Evolutionary conservation across 2,888 invertebrate genomes (phyloP).

Genomic region (Ormyrus thymus): DNA sequence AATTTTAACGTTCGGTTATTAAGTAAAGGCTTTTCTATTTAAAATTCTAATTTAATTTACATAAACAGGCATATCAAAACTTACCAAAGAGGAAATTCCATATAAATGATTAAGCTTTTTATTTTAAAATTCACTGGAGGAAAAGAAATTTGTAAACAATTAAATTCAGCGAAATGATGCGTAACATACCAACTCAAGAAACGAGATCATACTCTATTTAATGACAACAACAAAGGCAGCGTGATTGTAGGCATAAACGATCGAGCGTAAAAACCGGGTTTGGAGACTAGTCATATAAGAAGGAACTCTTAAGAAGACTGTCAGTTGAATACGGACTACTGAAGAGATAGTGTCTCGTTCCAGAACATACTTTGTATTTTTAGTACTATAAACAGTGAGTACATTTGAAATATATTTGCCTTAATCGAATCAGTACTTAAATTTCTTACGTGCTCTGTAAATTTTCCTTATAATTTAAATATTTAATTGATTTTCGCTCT

Average conservation of each 20-base stretch:
- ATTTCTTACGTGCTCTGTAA: neutral
- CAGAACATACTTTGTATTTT: too few species aligned
- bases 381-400: too few species aligned
- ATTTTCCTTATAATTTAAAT: too few species aligned
- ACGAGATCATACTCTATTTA: conserved; percentile 30
- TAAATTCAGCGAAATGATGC: conserved; percentile 44
- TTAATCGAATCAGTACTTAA: neutral
- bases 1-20: neutral
- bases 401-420: too few species aligned
- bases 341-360: conserved; percentile 31
- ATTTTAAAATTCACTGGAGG: neutral
- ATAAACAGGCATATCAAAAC: too few species aligned
- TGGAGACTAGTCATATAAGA: conserved; percentile 47
- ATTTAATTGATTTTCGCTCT: too few species aligned
- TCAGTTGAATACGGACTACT: conserved; percentile 49
- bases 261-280: conserved; percentile 42
- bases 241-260: conserved; percentile 36
- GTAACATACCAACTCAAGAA: conserved; percentile 41
- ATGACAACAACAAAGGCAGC: conserved; percentile 47
- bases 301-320: conserved; percentile 34
- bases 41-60: neutral
- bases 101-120: too few species aligned
- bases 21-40: neutral
- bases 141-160: conserved; percentile 42
- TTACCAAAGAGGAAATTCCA: neutral